phyloP scores from a whole-genome alignment of 2,797 vertebrate species.

The Tokudaia muenninki region DNA sequence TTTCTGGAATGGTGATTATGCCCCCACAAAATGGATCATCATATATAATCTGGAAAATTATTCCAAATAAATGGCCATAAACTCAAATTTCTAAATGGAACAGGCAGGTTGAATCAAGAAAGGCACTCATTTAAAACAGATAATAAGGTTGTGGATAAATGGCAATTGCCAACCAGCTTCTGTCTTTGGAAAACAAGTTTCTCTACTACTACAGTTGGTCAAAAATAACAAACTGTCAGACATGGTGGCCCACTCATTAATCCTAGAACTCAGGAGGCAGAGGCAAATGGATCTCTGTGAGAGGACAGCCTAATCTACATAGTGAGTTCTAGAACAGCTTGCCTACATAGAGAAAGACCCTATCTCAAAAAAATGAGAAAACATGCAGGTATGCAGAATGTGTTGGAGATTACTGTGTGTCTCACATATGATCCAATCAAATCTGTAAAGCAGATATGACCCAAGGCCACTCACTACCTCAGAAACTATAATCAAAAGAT shows the following conservation, averaged over 20 bases:
- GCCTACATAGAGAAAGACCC: not conserved
- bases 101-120: not conserved
- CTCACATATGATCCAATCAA: not conserved
- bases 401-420: not conserved
- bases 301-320: not conserved
- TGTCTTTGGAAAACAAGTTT: not conserved
- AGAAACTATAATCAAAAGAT: not conserved
- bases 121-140: slow-evolving; percentile 51
- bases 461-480: slow-evolving; percentile 11
- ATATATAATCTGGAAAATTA: slow-evolving; percentile 21
- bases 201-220: not conserved
- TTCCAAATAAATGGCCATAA: slow-evolving; percentile 62
- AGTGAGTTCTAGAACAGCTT: not conserved
- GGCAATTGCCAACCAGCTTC: not conserved
- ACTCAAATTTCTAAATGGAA: not conserved
- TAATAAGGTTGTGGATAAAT: not conserved
- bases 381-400: not conserved
- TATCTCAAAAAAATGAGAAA: not conserved
- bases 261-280: not conserved
- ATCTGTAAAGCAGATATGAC: not conserved
- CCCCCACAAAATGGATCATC: not conserved
- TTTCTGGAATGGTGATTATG: not conserved
- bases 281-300: not conserved
- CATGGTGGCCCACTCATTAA: not conserved
- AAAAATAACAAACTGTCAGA: not conserved